phyloP scores from a whole-genome alignment of 2,888 invertebrate species.

The Trissolcus brochymenae region DNA sequence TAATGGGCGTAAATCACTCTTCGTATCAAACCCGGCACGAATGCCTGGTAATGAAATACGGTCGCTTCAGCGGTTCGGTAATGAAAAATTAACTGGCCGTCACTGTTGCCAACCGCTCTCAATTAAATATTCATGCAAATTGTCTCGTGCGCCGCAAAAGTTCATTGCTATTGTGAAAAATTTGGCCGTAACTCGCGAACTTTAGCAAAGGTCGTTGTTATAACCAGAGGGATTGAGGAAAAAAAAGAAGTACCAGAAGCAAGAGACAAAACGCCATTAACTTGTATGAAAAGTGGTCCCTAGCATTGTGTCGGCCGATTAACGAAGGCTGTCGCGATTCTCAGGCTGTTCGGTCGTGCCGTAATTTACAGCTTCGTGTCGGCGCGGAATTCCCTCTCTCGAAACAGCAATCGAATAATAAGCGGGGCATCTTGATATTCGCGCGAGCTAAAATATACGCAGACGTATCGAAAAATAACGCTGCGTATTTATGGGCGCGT shows the following conservation, averaged over 20 bases:
- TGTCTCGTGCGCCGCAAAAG: slow-evolving; percentile 4
- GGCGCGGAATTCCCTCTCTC: slow-evolving; percentile 19
- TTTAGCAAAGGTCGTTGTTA: not conserved
- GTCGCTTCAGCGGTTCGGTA: slow-evolving; percentile 61
- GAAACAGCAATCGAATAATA: slow-evolving; percentile 29
- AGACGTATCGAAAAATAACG: slow-evolving; percentile 48
- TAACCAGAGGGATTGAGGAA: not conserved
- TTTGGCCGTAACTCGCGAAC: not conserved
- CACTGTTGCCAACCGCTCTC: slow-evolving; percentile 31
- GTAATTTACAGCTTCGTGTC: slow-evolving; percentile 30
- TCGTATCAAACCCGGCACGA: slow-evolving; percentile 62
- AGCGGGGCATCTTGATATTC: slow-evolving; percentile 22
- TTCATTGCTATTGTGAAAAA: not conserved
- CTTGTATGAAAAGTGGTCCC: slow-evolving; percentile 29
- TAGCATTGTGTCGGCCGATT: slow-evolving; percentile 39
- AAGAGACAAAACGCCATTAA: slow-evolving; percentile 19
- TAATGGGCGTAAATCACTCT: slow-evolving; percentile 46
- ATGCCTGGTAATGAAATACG: slow-evolving; percentile 61
- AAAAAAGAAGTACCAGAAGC: not conserved
- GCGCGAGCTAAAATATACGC: slow-evolving; percentile 26
- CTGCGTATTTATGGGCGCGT: slow-evolving; percentile 37
- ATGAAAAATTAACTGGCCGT: slow-evolving; percentile 59
- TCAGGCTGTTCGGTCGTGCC: slow-evolving; percentile 19
- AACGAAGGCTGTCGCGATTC: slow-evolving; percentile 56
- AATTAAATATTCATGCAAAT: slow-evolving; percentile 43